Evolutionary conservation across 2,113 vertebrate species (phyloP).

Genomic region (Crotalus viridis): DNA sequence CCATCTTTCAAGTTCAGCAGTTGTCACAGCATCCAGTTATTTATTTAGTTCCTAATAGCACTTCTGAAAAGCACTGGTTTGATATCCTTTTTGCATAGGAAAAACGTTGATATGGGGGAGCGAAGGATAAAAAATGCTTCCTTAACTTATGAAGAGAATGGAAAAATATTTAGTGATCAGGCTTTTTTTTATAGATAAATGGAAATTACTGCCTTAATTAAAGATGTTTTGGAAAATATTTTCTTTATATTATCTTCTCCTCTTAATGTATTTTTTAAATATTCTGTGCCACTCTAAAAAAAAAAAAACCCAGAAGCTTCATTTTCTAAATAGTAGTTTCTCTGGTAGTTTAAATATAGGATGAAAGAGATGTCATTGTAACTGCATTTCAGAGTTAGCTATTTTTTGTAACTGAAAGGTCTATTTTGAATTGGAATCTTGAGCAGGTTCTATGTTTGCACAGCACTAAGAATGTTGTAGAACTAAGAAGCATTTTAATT

Average conservation of each 20-base stretch:
- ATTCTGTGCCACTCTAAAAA: background rate
- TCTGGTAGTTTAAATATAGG: background rate
- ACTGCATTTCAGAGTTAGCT: background rate
- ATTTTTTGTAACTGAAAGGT: background rate
- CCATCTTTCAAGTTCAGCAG: background rate
- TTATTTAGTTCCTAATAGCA: background rate
- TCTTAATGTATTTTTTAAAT: background rate
- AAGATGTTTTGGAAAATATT: background rate
- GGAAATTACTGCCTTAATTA: background rate
- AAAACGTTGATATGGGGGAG: background rate
- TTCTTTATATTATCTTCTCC: background rate
- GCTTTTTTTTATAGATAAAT: background rate
- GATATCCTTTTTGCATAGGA: background rate
- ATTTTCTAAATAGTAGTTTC: background rate
- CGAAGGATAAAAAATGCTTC: background rate
- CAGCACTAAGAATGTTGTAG: background rate
- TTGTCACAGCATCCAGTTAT: background rate
- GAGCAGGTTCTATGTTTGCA: background rate
- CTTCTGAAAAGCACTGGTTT: background rate
- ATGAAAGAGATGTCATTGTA: background rate
- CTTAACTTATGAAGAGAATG: background rate
- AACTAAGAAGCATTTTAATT: background rate
- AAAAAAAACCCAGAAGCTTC: too few species aligned
- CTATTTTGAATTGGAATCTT: background rate
- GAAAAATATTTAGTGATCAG: background rate